Evolutionary conservation across 2,797 vertebrate genomes (phyloP).

Genomic region (Rhynchonycteris naso): DNA sequence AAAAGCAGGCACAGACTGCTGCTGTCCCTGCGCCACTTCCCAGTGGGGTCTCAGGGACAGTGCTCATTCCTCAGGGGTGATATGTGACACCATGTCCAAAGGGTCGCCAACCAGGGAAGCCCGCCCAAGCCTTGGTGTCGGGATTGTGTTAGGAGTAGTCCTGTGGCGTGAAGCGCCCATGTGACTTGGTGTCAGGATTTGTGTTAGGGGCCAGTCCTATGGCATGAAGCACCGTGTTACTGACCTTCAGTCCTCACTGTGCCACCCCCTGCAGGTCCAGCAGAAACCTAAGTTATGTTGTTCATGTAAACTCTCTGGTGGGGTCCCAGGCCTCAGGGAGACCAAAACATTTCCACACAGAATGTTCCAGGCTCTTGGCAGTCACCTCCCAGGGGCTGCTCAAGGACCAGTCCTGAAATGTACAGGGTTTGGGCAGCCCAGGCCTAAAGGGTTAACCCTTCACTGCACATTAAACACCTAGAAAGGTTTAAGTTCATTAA

Average conservation of each 20-base stretch:
- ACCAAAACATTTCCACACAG: not conserved
- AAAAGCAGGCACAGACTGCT: not conserved
- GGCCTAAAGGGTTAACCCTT: not conserved
- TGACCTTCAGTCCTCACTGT: not conserved
- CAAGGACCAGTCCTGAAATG: not conserved
- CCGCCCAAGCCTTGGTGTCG: not conserved
- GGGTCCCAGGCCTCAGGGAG: too few species aligned
- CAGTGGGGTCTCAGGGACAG: not conserved
- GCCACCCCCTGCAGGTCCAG: not conserved
- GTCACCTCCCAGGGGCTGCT: too few species aligned
- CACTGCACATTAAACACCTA: not conserved
- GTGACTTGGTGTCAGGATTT: not conserved
- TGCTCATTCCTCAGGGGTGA: not conserved
- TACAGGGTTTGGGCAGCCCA: not conserved
- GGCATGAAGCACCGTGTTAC: not conserved
- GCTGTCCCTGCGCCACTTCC: not conserved
- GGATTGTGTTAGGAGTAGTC: not conserved
- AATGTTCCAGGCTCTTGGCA: not conserved
- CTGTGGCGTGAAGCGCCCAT: not conserved
- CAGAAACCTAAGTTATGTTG: not conserved
- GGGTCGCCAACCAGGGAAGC: not conserved
- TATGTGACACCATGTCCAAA: not conserved
- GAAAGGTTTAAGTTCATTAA: not conserved
- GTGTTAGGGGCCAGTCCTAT: not conserved
- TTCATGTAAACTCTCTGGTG: not conserved